phyloP scores from a whole-genome alignment of 2,113 vertebrate genomes.

The Sinosuthora webbiana region DNA sequence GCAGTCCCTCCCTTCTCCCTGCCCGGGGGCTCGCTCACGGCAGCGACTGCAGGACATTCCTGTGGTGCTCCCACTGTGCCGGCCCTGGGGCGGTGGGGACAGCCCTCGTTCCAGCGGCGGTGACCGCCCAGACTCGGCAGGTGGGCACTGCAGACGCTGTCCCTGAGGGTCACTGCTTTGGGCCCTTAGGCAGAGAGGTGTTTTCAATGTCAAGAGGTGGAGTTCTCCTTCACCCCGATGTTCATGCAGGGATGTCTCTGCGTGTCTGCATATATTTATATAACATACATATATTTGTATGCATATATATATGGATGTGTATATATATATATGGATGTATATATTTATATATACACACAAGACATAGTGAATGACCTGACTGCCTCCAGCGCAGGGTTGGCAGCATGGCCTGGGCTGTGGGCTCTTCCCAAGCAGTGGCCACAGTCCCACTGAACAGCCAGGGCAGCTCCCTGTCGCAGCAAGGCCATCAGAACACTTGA shows the following conservation, averaged over 20 bases:
- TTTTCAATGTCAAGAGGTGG: accelerated
- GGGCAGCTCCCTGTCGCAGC: accelerated
- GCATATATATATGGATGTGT: too few species aligned
- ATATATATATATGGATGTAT: background rate
- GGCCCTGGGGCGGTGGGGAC: accelerated
- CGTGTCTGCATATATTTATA: accelerated
- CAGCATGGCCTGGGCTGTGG: background rate
- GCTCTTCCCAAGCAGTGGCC: background rate
- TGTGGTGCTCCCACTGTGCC: accelerated
- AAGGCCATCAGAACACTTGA: accelerated
- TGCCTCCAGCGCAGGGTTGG: background rate
- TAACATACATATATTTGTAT: too few species aligned
- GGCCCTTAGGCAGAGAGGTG: background rate
- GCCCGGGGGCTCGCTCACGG: accelerated
- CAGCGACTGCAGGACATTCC: accelerated
- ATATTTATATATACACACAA: accelerated
- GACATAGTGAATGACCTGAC: background rate
- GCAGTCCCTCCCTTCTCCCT: background rate
- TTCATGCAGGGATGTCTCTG: accelerated
- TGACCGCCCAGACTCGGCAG: background rate
- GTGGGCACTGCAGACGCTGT: background rate
- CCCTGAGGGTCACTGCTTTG: background rate
- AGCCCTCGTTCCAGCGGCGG: background rate
- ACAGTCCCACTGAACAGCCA: background rate
- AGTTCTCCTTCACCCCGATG: accelerated